Percentiles rank a stretch among this genome's conserved stretches.
These are phyloP conservation scores for Merluccius polli DNA, from an alignment of 2,797 vertebrate genomes.

Conservation along the genomic window DNA sequence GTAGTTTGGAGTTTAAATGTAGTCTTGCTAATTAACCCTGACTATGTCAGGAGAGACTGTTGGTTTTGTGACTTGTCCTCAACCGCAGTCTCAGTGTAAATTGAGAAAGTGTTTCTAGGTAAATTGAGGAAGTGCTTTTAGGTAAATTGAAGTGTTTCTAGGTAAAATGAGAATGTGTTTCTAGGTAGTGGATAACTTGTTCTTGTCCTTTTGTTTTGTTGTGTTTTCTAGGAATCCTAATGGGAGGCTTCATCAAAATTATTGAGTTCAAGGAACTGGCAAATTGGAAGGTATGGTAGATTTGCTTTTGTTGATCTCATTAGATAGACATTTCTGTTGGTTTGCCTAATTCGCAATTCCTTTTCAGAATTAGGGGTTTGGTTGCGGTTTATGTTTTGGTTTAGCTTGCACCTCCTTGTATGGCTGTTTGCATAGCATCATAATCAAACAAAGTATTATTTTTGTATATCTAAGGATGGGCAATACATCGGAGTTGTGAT, in stretches of 20 bases:
- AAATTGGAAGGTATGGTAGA: constrained; percentile 92
- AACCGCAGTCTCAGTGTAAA: no score
- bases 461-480: no score
- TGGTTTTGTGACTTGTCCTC: neutral
- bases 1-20: neutral
- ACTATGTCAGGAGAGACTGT: neutral
- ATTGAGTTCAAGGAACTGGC: constrained; percentile 96
- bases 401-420: neutral
- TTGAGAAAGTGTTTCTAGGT: no score
- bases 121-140: neutral
- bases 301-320: neutral
- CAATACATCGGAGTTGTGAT: no score
- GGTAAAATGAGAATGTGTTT: neutral
- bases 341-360: neutral
- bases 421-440: neutral
- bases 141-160: neutral
- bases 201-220: constrained; percentile 16
- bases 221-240: constrained; percentile 87
- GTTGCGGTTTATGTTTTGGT: no score
- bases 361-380: neutral
- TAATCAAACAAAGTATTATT: neutral
- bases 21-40: neutral
- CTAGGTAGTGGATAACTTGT: no score
- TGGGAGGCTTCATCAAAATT: constrained; percentile 98
- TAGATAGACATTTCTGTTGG: neutral